These are phyloP conservation scores for Dipodomys stephensi DNA, from an alignment of 2,113 vertebrate species.

Conservation along the genomic window DNA sequence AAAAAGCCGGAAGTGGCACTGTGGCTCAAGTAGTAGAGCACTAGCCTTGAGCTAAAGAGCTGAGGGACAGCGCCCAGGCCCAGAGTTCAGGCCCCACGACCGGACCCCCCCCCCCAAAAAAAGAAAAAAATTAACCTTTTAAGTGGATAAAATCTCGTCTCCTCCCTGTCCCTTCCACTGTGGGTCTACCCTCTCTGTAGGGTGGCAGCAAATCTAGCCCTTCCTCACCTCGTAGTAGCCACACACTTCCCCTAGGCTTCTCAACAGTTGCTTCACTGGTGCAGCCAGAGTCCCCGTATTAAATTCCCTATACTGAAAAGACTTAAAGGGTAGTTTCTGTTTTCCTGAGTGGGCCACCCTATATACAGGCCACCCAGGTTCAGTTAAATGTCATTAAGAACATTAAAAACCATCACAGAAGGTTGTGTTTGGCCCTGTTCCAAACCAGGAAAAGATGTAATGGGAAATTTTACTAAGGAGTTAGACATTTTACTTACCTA, in stretches of 20 bases:
- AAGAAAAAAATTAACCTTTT: too few relatives aligned
- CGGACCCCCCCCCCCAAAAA: too few relatives aligned
- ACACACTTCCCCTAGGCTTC: not conserved
- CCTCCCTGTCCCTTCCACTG: too few relatives aligned
- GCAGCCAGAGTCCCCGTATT: slow-evolving; percentile 6
- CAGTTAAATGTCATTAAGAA: not conserved
- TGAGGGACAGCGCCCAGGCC: too few relatives aligned
- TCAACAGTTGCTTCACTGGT: not conserved
- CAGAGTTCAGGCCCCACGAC: too few relatives aligned
- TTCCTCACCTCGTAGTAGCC: not conserved
- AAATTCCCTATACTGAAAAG: not conserved
- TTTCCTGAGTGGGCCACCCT: not conserved
- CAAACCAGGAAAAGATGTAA: not conserved
- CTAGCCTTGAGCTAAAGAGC: too few relatives aligned
- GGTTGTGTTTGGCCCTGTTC: not conserved
- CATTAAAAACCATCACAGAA: not conserved
- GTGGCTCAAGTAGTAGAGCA: too few relatives aligned
- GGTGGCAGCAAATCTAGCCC: not conserved
- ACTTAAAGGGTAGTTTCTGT: not conserved
- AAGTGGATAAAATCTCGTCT: too few relatives aligned
- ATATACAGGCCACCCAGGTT: not conserved
- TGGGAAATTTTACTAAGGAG: not conserved
- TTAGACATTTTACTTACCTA: slow-evolving; percentile 89
- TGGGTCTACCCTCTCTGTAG: not conserved
- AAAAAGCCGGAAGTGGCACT: not conserved